Evolutionary conservation across 2,797 vertebrate species (phyloP), one percentile per base, ranked within the genome.

Genomic region (Chelmon rostratus): DNA sequence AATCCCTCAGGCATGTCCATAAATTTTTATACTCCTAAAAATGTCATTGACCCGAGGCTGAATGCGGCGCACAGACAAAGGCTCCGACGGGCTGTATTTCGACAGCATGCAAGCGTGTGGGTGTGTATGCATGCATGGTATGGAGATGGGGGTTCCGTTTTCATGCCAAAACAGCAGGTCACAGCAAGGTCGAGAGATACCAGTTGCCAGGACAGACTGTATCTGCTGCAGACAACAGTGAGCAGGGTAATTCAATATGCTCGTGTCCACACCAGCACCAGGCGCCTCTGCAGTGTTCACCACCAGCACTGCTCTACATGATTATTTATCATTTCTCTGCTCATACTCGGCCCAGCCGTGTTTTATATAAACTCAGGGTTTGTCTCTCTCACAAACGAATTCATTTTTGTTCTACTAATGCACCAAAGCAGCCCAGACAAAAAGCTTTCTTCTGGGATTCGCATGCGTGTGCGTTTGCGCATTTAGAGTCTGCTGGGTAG

Each of bases 151-250:
- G 59, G 40, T 77, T 86, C 59, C 62, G 56, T 78, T 61, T 78
- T 40, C 76, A 67, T 68, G 85, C 79, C 88, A 90, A 76, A 79
- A 72, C 46, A 68, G 78, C 71, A 87, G 92, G 91, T 93, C 88
- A 84, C 49, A 65, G 49, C 90, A 93, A 93, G 91, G 92, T 92
- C 88, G 72, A 83, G 74, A 68, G 49, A 83, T 78, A 76, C 79
- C 71, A 58, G 83, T 50, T 64, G 73, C 64, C 69, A 61, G 78
- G 65, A 64, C 59, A 70, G 74, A 66, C 87, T 83, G 75, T 74
- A 81, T 90, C 70, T 84, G 75, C 73, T 53, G 50, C 52, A 80
- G 83, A 86, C 78, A 84, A 83, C 69, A 74, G 73, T 28, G 62
- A 78, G 77, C 33, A 38, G 63, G 9, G 79, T 81, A 84, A 86